These are phyloP conservation scores for Henicopernis longicauda DNA, from an alignment of 2,113 vertebrate species.

Conservation along the genomic window DNA sequence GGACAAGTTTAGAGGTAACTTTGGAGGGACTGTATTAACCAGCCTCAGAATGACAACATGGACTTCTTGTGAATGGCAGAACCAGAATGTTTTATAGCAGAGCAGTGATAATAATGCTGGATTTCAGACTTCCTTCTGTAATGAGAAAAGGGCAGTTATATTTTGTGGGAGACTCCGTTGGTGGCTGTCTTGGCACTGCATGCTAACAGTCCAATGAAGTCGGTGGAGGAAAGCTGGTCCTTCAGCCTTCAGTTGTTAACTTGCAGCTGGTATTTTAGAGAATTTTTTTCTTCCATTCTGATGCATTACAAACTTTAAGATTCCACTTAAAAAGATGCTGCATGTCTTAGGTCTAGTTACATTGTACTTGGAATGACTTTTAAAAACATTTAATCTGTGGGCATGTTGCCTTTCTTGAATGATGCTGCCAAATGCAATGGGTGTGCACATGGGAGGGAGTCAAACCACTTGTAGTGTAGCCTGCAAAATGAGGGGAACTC, in stretches of 20 bases:
- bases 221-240: background rate
- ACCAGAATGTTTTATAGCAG: background rate
- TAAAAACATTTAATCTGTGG: rapidly evolving
- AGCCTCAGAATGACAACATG: background rate
- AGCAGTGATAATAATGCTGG: background rate
- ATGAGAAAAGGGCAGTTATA: background rate
- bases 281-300: background rate
- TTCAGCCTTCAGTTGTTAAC: rapidly evolving
- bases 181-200: background rate
- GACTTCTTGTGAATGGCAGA: background rate
- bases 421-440: background rate
- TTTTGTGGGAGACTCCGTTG: background rate
- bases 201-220: rapidly evolving
- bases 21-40: rapidly evolving
- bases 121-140: background rate
- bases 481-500: background rate
- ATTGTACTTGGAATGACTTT: background rate
- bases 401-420: background rate
- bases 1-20: background rate
- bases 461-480: background rate
- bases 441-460: background rate
- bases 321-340: background rate
- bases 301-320: background rate
- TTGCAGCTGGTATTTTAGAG: background rate
- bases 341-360: background rate